phyloP scores from a whole-genome alignment of 2,113 vertebrate species.

The Coregonus clupeaformis region DNA sequence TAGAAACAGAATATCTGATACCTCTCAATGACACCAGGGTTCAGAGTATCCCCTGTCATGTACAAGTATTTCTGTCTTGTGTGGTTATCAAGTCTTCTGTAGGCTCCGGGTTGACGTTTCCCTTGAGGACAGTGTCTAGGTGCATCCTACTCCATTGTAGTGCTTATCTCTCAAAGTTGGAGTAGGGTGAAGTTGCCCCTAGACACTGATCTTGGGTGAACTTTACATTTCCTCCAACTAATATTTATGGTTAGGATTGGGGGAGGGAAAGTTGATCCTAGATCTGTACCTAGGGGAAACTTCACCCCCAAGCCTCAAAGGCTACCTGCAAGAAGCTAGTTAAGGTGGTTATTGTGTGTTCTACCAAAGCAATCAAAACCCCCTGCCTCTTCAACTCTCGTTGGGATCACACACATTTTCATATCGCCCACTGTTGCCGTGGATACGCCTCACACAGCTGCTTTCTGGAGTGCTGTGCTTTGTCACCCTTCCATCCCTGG shows the following conservation, averaged over 20 bases:
- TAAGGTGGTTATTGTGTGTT: background rate
- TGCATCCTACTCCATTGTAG: background rate
- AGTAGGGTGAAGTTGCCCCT: too few relatives aligned
- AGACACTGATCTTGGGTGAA: too few relatives aligned
- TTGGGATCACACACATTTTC: slow-evolving; percentile 11
- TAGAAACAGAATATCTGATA: too few relatives aligned
- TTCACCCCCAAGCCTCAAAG: background rate
- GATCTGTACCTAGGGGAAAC: too few relatives aligned
- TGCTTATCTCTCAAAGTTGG: background rate
- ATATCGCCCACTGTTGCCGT: slow-evolving; percentile 40
- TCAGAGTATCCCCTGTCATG: background rate
- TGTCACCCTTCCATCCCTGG: slow-evolving; percentile 30
- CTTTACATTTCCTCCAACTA: too few relatives aligned
- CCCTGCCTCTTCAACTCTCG: background rate
- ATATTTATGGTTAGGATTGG: too few relatives aligned
- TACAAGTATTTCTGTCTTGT: background rate
- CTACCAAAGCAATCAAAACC: background rate
- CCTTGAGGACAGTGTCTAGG: too few relatives aligned
- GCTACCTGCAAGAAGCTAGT: background rate
- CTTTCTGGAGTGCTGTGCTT: slow-evolving; percentile 28
- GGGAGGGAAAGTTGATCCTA: too few relatives aligned
- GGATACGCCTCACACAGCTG: slow-evolving; percentile 37
- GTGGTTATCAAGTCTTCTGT: background rate
- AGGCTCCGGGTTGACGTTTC: too few relatives aligned
- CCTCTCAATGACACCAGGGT: too few relatives aligned